Conservation (phyloP, 2,113 vertebrate species). For the Silurus asotus region DNA sequence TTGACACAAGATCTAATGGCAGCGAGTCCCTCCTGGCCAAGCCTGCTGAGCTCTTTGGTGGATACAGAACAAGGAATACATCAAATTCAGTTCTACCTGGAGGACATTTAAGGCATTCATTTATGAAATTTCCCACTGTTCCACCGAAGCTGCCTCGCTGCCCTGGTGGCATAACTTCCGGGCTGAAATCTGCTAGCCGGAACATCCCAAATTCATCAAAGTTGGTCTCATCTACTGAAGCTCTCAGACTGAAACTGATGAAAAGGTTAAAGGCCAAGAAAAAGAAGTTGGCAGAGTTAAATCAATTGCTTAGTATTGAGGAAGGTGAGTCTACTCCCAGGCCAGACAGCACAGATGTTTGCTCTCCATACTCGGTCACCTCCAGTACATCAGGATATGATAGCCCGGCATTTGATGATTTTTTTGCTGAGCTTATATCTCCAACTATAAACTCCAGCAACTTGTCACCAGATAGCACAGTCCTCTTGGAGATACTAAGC, state of each 20-base stretch:
- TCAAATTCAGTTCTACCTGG: not conserved
- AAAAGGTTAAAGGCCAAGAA: conserved; percentile 91
- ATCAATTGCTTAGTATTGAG: conserved; percentile 65
- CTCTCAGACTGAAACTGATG: conserved; percentile 83
- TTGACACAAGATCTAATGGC: conserved; percentile 30
- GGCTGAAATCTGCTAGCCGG: conserved; percentile 43
- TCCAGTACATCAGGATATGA: conserved; percentile 64
- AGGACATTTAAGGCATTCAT: not conserved
- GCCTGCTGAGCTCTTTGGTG: conserved; percentile 81
- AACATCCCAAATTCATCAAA: conserved; percentile 24
- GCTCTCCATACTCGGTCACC: conserved; percentile 61
- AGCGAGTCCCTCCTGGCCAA: conserved; percentile 71
- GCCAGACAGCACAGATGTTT: conserved; percentile 68
- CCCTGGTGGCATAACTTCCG: not conserved
- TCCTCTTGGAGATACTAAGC: conserved; percentile 77
- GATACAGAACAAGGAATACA: conserved; percentile 65
- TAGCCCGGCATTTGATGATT: conserved; percentile 69
- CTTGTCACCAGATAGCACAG: conserved; percentile 74
- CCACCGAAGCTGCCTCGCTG: not conserved
- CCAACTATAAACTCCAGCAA: conserved; percentile 70
- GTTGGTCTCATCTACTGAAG: conserved; percentile 66
- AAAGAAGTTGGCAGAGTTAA: conserved; percentile 83
- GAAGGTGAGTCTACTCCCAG: conserved; percentile 54
- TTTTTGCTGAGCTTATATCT: conserved; percentile 83
- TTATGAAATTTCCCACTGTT: not conserved